Base-by-base conservation (phyloP, 2,113 vertebrate genomes). In the Leiothrix lutea region DNA sequence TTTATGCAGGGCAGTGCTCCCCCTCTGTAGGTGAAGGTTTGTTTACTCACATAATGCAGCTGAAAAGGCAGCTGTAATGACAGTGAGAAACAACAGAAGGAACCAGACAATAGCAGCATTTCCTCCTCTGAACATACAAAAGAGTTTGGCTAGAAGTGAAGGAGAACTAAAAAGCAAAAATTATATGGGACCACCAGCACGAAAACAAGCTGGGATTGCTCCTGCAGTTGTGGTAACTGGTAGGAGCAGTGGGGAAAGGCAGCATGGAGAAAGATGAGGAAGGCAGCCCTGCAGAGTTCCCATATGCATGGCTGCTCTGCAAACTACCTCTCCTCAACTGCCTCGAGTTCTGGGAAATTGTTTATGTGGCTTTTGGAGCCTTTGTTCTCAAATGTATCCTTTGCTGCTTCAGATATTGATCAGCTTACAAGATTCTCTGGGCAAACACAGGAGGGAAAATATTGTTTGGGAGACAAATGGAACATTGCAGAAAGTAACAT, bases 381-480 rank as follows among this genome's bases (percentile, higher is more conserved):
- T 97, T 94, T 97, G 80, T 80, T 94, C 87, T 96, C 92, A 97
- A 96, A 92, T 78, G 67, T 70, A 93, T 71, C 62, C 65, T 97
- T 81, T 80, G 60, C 42, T 95, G 72, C 88, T 96, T 96, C 94
- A 94, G 81, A 90, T 90, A 96, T 62, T 95, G 82, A 98, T 97
- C 95, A 95, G 88, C 56, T 73, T 95, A 88, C 58, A 53, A 95
- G 94, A 83, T 77, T 81, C 93, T 96, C 90, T 97, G 86, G 95
- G 96, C 93, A 96, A 97, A 94, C 29, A 45, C 21, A 51, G 93
- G 47, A 86, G 70, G 95, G 84, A 97, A 97, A 95, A 80, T 88
- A 95, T 72, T 26, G 19, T 95, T 94, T 93, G 86, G 92, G 60
- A 97, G 94, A 82, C 92, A 97, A 97, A 86, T 47, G 79, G 80